These are phyloP conservation scores for Megaceryle maxima DNA, from an alignment of 2,113 vertebrate genomes.

Conservation along the genomic window DNA sequence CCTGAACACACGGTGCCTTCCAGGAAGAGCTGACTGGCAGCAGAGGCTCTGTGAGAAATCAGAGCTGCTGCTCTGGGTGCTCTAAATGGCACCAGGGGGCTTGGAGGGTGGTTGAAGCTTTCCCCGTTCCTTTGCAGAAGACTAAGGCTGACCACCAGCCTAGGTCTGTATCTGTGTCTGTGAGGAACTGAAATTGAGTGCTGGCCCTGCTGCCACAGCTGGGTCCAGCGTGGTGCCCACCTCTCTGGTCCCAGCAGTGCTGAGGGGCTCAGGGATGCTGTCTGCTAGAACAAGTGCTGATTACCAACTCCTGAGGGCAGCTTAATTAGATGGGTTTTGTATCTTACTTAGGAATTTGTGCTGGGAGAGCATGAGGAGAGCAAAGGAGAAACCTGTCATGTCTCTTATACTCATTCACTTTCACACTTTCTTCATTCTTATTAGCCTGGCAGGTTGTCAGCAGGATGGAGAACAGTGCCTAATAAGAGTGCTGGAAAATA, in stretches of 20 bases:
- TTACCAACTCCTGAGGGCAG: not conserved
- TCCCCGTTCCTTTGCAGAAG: not conserved
- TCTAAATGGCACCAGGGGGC: accelerated
- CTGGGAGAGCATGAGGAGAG: not conserved
- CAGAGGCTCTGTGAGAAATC: not conserved
- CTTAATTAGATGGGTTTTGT: not conserved
- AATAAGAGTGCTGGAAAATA: not conserved
- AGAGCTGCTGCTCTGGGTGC: not conserved
- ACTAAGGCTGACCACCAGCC: not conserved
- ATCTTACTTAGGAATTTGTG: not conserved
- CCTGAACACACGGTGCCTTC: not conserved
- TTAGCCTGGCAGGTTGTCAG: constrained; percentile 18
- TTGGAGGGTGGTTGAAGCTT: not conserved
- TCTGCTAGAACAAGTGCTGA: not conserved
- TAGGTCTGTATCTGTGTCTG: accelerated
- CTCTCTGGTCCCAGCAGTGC: not conserved
- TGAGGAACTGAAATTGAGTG: accelerated
- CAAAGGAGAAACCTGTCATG: not conserved
- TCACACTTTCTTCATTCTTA: constrained; percentile 25
- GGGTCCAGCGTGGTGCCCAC: not conserved
- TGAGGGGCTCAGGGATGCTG: not conserved
- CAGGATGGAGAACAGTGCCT: not conserved
- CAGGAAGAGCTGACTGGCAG: not conserved
- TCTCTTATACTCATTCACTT: not conserved
- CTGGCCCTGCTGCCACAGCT: accelerated